Percentiles rank a stretch among this genome's conserved stretches.
Conservation (phyloP, 2,113 vertebrate genomes). For the Corythaeola cristata region DNA sequence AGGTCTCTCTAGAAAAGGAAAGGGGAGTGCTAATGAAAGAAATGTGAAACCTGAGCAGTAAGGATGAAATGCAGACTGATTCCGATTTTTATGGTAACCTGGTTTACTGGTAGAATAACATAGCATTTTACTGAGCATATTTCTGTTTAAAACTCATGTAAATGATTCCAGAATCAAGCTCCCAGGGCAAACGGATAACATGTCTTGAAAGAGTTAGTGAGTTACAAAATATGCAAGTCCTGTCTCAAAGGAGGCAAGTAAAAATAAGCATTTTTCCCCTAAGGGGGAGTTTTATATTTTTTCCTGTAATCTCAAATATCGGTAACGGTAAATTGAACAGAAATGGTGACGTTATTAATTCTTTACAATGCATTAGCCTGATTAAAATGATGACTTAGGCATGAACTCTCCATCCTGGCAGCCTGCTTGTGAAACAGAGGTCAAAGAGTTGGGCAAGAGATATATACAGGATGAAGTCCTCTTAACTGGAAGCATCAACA, state of each 20-base stretch:
- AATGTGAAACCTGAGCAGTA: neutral
- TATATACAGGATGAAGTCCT: neutral
- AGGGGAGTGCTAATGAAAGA: slow-evolving; percentile 9
- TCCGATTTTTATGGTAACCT: neutral
- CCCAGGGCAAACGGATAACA: neutral
- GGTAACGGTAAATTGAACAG: neutral
- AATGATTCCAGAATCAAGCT: neutral
- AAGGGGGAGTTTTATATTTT: neutral
- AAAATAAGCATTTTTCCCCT: neutral
- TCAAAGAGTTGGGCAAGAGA: neutral
- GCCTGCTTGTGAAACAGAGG: neutral
- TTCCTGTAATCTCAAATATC: neutral
- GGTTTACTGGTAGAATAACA: neutral
- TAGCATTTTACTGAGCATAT: neutral
- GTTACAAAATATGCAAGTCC: neutral
- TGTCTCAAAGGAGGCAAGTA: neutral
- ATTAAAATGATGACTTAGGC: neutral
- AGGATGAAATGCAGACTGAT: neutral
- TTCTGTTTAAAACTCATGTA: neutral
- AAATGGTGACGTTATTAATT: neutral
- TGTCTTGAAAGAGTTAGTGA: neutral
- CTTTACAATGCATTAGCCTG: neutral
- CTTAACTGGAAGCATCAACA: neutral
- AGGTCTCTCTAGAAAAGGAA: neutral
- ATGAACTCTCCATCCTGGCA: neutral